Evolutionary conservation across 2,797 vertebrate genomes (phyloP).

Genomic region (Alca torda): DNA sequence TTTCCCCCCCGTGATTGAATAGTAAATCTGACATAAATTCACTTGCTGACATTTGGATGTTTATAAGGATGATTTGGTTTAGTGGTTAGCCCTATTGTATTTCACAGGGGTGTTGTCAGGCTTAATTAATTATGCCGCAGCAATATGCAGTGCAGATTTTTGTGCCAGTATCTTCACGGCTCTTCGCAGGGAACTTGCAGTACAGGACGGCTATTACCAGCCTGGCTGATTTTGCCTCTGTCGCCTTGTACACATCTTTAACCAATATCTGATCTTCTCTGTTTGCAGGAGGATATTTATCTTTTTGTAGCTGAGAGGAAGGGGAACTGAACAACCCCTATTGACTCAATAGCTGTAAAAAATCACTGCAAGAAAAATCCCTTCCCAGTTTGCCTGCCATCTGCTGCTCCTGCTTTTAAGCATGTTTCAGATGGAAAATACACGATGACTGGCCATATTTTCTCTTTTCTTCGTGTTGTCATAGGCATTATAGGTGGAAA

Average conservation of each 20-base stretch:
- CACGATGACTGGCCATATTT: not conserved
- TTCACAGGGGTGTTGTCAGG: slow-evolving; percentile 61
- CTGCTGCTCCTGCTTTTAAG: not conserved
- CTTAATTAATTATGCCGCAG: slow-evolving; percentile 66
- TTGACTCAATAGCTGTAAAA: not conserved
- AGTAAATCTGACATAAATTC: slow-evolving; percentile 24
- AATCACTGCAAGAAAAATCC: not conserved
- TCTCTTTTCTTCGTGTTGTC: not conserved
- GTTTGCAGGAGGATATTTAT: not conserved
- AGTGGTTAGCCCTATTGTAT: slow-evolving; percentile 62
- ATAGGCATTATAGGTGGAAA: not conserved
- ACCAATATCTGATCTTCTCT: not conserved
- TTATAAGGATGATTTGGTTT: slow-evolving; percentile 63
- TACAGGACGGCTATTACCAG: not conserved
- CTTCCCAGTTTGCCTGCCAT: not conserved
- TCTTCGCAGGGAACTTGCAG: not conserved
- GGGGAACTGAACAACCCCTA: not conserved
- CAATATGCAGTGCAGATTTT: slow-evolving; percentile 47
- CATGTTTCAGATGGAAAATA: slow-evolving; percentile 1
- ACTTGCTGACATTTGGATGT: slow-evolving; percentile 51
- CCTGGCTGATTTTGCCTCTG: not conserved
- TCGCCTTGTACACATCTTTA: not conserved
- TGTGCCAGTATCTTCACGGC: slow-evolving; percentile 1
- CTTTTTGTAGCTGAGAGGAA: not conserved
- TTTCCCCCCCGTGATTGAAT: not conserved